Evolutionary conservation across 2,888 invertebrate genomes (phyloP).

Genomic region (Andrena fulva): DNA sequence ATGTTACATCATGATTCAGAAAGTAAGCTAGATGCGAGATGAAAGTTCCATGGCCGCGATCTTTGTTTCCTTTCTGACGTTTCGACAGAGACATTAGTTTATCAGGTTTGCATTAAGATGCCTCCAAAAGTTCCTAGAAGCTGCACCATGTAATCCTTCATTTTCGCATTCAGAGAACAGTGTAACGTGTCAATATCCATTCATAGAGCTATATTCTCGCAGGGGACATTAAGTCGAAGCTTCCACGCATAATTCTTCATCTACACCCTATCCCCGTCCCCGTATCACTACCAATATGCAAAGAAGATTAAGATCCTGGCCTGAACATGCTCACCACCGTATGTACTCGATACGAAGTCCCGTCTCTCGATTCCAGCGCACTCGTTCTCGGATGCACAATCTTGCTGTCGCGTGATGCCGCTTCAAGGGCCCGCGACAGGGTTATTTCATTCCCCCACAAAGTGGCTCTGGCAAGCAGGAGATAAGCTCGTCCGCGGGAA

Average conservation of each 20-base stretch:
- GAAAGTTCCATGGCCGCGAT: not conserved
- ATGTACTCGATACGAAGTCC: not conserved
- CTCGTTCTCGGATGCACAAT: not conserved
- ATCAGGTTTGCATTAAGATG: not conserved
- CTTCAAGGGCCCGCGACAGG: slow-evolving; percentile 15
- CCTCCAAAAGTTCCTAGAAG: no score
- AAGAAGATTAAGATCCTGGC: slow-evolving; percentile 37
- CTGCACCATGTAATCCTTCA: no score
- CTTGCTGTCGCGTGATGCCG: not conserved
- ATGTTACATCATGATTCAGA: not conserved
- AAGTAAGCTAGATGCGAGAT: not conserved
- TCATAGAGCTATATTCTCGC: not conserved
- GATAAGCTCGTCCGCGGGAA: slow-evolving; percentile 50
- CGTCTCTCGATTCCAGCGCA: slow-evolving; percentile 2
- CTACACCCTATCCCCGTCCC: not conserved
- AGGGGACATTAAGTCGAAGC: not conserved
- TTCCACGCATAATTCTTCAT: slow-evolving; percentile 14
- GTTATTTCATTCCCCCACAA: slow-evolving; percentile 47
- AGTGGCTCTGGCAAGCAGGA: slow-evolving; percentile 42
- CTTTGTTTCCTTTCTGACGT: not conserved
- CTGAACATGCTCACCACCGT: not conserved
- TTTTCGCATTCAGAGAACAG: no score
- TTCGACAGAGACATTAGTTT: not conserved
- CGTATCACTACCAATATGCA: slow-evolving; percentile 34
- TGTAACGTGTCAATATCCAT: no score